phyloP scores from a whole-genome alignment of 2,888 invertebrate genomes.

The Lasioglossum zephyrum region DNA sequence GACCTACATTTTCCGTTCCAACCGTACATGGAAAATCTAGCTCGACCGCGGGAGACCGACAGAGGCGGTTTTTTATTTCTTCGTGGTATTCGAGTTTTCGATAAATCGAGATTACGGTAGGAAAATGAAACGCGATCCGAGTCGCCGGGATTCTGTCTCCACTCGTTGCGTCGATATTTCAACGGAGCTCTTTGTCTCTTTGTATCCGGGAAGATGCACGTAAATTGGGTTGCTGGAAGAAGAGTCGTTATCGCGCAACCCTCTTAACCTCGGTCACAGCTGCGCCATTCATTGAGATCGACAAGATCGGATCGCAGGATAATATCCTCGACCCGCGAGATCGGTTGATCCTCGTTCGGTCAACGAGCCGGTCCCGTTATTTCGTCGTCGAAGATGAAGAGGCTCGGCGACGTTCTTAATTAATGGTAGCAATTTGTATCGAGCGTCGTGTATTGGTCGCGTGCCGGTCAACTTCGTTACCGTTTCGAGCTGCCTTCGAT shows the following conservation, averaged over 20 bases:
- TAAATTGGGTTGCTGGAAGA: slow-evolving; percentile 2
- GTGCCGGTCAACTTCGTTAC: slow-evolving; percentile 14
- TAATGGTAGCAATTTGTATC: slow-evolving; percentile 28
- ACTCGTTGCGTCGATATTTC: background rate
- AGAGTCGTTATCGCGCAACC: slow-evolving; percentile 7
- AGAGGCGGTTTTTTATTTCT: too few relatives aligned
- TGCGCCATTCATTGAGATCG: slow-evolving; percentile 5
- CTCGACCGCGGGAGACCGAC: background rate
- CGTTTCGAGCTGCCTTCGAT: background rate
- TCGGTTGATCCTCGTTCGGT: slow-evolving; percentile 10
- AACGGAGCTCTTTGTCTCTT: background rate
- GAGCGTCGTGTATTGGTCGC: background rate
- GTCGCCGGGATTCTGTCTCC: background rate
- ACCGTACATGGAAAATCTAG: background rate
- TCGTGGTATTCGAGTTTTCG: background rate
- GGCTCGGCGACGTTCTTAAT: slow-evolving; percentile 11
- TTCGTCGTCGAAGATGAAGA: background rate
- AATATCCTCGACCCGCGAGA: slow-evolving; percentile 6
- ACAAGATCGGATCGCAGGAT: slow-evolving; percentile 7
- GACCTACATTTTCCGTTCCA: background rate
- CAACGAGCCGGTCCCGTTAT: slow-evolving; percentile 8
- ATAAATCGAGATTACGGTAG: background rate
- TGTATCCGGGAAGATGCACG: slow-evolving; percentile 1
- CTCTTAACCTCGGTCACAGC: slow-evolving; percentile 3
- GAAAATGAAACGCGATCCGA: background rate